These are phyloP conservation scores for Drosophila maculinotata DNA, from an alignment of 2,888 invertebrate species.

Conservation along the genomic window DNA sequence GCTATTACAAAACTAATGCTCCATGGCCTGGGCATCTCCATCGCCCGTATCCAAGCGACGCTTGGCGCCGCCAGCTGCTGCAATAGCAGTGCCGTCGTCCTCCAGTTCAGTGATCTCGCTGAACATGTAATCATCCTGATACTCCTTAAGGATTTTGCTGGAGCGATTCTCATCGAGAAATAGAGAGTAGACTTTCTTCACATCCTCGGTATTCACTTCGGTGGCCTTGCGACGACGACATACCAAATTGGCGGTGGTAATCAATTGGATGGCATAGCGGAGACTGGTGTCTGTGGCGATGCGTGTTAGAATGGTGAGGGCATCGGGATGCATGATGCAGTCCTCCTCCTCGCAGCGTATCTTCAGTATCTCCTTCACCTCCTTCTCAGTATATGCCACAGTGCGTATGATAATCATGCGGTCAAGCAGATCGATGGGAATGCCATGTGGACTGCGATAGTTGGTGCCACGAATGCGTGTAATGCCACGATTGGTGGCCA, in stretches of 20 bases:
- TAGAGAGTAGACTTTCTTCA: constrained; percentile 96
- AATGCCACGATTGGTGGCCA: constrained; percentile 99
- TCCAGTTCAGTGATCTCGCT: constrained; percentile 86
- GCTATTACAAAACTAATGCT: constrained; percentile 61
- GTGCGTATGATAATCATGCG: constrained; percentile 98
- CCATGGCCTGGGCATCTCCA: constrained; percentile 82
- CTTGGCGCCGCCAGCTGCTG: constrained; percentile 49
- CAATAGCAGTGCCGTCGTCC: constrained; percentile 50
- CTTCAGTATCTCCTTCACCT: constrained; percentile 95
- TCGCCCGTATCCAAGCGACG: constrained; percentile 68
- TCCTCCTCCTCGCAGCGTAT: constrained; percentile 99
- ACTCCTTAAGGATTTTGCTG: constrained; percentile 96
- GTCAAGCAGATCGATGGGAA: constrained; percentile 98
- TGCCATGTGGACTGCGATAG: constrained; percentile 97
- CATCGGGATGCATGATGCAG: constrained; percentile 96
- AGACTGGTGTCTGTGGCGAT: constrained; percentile 97
- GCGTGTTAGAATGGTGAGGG: constrained; percentile 94
- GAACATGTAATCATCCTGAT: constrained; percentile 98
- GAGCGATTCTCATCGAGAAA: constrained; percentile 98
- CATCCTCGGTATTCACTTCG: constrained; percentile 94
- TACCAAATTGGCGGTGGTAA: constrained; percentile 98
- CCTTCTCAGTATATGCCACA: constrained; percentile 93
- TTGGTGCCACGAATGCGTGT: constrained; percentile 97
- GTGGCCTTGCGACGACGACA: constrained; percentile 94
- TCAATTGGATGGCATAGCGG: constrained; percentile 98